Conservation (phyloP, 1,140 invertebrate genomes). For the Drosophila ficusphila region DNA sequence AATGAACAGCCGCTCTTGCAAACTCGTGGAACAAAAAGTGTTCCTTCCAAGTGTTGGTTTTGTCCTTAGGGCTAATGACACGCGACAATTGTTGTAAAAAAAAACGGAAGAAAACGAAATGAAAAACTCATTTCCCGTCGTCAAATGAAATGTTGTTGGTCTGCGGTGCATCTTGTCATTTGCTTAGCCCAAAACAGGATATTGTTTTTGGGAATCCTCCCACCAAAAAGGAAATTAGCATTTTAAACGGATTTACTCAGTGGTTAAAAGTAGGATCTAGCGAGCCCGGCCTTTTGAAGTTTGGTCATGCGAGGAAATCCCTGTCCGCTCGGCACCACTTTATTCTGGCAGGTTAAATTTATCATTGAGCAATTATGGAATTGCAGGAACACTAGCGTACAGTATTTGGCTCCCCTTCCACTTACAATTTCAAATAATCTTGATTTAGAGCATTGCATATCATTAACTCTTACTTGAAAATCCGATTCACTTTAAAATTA, state of each 20-base stretch:
- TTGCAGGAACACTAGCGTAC: neutral
- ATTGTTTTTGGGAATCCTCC: slow-evolving; percentile 47
- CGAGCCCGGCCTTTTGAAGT: slow-evolving; percentile 56
- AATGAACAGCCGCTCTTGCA: too few species aligned
- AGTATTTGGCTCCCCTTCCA: neutral
- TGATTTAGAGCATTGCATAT: too few species aligned
- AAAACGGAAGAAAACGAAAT: slow-evolving; percentile 14
- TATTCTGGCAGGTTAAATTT: slow-evolving; percentile 70
- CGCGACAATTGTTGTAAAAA: neutral
- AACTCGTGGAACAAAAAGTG: too few species aligned
- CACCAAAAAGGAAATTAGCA: slow-evolving; percentile 59
- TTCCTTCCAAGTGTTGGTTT: too few species aligned
- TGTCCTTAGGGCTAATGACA: too few species aligned
- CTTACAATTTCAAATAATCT: too few species aligned
- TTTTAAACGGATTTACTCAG: slow-evolving; percentile 48
- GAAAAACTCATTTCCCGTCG: slow-evolving; percentile 66
- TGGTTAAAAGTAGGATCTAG: slow-evolving; percentile 21
- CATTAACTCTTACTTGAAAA: too few species aligned
- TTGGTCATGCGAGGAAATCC: slow-evolving; percentile 4
- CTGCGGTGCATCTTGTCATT: slow-evolving; percentile 31
- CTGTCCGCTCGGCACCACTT: slow-evolving; percentile 20
- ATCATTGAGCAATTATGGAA: slow-evolving; percentile 19
- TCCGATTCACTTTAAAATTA: too few species aligned
- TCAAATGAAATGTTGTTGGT: slow-evolving; percentile 48
- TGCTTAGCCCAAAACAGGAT: slow-evolving; percentile 60